Evolutionary conservation across 2,113 vertebrate genomes (phyloP).

Genomic region (Regulus satrapa): DNA sequence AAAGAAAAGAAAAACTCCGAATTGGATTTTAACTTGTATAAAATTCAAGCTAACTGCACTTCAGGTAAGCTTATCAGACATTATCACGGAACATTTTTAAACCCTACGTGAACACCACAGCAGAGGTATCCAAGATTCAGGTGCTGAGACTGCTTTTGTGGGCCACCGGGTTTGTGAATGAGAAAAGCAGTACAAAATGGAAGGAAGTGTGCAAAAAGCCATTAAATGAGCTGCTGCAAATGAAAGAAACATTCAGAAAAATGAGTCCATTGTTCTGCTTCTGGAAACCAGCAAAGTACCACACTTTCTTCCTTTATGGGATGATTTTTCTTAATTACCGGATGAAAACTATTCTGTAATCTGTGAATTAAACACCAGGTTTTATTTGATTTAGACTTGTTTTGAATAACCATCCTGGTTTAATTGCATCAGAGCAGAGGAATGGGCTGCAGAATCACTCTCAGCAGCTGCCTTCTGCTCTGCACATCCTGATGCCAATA

Average conservation of each 20-base stretch:
- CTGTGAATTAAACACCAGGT: background rate
- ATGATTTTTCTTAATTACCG: background rate
- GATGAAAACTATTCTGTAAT: background rate
- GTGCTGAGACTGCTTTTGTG: background rate
- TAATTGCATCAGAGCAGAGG: background rate
- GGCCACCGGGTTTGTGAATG: background rate
- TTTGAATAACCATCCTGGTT: background rate
- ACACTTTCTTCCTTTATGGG: background rate
- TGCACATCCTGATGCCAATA: background rate
- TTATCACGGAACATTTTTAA: background rate
- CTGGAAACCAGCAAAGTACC: background rate
- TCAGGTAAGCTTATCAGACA: background rate
- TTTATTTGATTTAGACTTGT: background rate
- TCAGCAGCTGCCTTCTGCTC: background rate
- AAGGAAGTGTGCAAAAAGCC: background rate
- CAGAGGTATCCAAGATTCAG: background rate
- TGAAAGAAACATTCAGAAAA: background rate
- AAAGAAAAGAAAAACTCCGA: background rate
- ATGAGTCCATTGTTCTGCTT: background rate
- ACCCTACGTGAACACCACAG: background rate
- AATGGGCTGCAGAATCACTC: background rate
- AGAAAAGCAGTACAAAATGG: background rate
- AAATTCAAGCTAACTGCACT: background rate
- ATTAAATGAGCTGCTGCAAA: background rate
- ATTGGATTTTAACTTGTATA: background rate